Evolutionary conservation across 1,140 invertebrate genomes (phyloP), one percentile per base, ranked within the genome.

Genomic region (Diorhabda elongata): DNA sequence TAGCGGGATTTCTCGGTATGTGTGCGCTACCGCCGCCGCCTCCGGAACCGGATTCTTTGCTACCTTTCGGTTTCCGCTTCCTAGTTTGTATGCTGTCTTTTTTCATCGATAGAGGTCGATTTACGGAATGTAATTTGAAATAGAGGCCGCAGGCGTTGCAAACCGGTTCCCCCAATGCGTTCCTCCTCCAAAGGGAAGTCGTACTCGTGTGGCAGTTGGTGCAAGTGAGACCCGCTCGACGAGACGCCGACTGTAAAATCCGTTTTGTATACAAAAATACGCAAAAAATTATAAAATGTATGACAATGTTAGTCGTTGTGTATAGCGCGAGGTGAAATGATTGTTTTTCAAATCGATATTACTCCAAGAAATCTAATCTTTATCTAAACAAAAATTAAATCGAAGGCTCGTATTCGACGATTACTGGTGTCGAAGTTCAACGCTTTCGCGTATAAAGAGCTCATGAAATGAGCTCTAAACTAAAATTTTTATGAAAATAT

Each of bases 101-200:
- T 82, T 96, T 97, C 97, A 98, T 98, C 5, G 94, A 88, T 58
- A 92, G 75, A 0, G 97, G 97, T 60, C 93, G 83, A 75, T 90
- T 90, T 68, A 98, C 90, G 68, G 87, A 89, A 81, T 98, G 97
- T 69, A 97, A 82, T 83, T 97, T 97, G 83, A 82, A 97, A 83
- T 97, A 98, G 3, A 97, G 86, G 7, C 95, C 95, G 79, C 95
- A 98, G 3, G 96, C 95, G 82, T 97, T 97, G 83, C 95, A 97
- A 2, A 97, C 94, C 3, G 94, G 91, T 79, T 96, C 94, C 7
- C 95, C 95, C 67, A 88, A 82, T 11, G 88, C 82, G 83, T 97
- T 97, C 73, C 94, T 85, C 70, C 95, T 86, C 95, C 95, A 98
- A 72, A 98, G 84, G 3, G 95, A 96, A 5, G 95, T 97, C 4